phyloP scores from a whole-genome alignment of 2,888 invertebrate genomes.

The Diadegma fenestrale region DNA sequence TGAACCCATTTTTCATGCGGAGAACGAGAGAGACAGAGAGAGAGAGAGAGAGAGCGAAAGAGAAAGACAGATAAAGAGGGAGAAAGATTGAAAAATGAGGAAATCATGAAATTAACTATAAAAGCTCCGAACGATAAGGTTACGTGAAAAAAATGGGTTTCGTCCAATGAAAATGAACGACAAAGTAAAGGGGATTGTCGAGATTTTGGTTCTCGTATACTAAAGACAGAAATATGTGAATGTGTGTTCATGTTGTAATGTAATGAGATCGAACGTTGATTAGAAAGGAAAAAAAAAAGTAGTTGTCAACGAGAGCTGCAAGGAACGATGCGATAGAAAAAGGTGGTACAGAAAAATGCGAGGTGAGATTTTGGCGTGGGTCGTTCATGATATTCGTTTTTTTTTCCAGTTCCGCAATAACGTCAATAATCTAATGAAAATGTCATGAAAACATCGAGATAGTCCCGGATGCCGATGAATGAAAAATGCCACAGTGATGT shows the following conservation, averaged over 20 bases:
- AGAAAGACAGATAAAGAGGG: not conserved
- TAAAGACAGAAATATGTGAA: conserved; percentile 14
- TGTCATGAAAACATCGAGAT: not conserved
- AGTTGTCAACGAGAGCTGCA: conserved; percentile 66
- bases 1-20: conserved; percentile 29
- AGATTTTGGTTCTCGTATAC: conserved; percentile 39
- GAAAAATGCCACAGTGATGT: conserved; percentile 71
- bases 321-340: conserved; percentile 61
- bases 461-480: conserved; percentile 69
- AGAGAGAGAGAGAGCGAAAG: conserved; percentile 35
- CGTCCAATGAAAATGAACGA: conserved; percentile 39
- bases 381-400: conserved; percentile 57
- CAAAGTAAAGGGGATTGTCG: conserved; percentile 14
- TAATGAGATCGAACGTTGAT: conserved; percentile 34
- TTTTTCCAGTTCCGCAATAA: conserved; percentile 32
- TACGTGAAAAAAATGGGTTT: conserved; percentile 6
- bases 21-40: conserved; percentile 43
- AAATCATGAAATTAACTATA: conserved; percentile 32
- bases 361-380: conserved; percentile 60
- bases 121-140: conserved; percentile 36
- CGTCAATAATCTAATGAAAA: conserved; percentile 4
- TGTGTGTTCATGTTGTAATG: conserved; percentile 29
- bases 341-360: conserved; percentile 67
- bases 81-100: conserved; percentile 1
- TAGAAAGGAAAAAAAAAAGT: conserved; percentile 20